phyloP scores from a whole-genome alignment of 2,113 vertebrate genomes.

The Leptobrachium leishanense region DNA sequence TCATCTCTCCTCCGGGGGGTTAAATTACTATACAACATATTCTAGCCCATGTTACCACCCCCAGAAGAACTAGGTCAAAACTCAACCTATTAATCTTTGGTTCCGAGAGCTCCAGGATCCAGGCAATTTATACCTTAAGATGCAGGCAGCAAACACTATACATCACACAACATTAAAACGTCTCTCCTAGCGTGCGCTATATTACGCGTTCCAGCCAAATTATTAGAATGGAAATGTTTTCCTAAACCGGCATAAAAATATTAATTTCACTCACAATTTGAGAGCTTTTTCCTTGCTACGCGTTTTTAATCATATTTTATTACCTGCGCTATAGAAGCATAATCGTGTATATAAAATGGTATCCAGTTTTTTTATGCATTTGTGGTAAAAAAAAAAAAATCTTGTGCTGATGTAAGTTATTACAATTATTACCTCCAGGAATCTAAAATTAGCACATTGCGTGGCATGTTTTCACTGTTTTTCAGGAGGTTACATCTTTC shows the following conservation, averaged over 20 bases:
- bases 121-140: slow-evolving; percentile 17
- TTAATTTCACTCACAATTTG: too few relatives aligned
- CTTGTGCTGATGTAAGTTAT: too few relatives aligned
- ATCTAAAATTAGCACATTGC: too few relatives aligned
- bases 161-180: slow-evolving; percentile 24
- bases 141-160: slow-evolving; percentile 23
- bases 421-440: too few relatives aligned
- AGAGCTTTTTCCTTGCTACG: too few relatives aligned
- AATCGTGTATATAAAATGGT: too few relatives aligned
- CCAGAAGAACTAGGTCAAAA: slow-evolving; percentile 37
- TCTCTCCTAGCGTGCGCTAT: neutral
- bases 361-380: too few relatives aligned
- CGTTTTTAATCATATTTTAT: too few relatives aligned
- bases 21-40: neutral
- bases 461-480: too few relatives aligned
- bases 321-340: too few relatives aligned
- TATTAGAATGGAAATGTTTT: neutral
- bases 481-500: too few relatives aligned
- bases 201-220: neutral
- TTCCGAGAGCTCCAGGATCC: slow-evolving; percentile 3
- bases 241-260: neutral
- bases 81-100: slow-evolving; percentile 43
- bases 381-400: too few relatives aligned
- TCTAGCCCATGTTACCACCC: neutral
- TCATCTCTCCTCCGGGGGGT: neutral